Percentiles rank a stretch among this genome's conserved stretches.
Evolutionary conservation across 2,888 invertebrate species (phyloP).

Genomic region (Cephus pulcher): DNA sequence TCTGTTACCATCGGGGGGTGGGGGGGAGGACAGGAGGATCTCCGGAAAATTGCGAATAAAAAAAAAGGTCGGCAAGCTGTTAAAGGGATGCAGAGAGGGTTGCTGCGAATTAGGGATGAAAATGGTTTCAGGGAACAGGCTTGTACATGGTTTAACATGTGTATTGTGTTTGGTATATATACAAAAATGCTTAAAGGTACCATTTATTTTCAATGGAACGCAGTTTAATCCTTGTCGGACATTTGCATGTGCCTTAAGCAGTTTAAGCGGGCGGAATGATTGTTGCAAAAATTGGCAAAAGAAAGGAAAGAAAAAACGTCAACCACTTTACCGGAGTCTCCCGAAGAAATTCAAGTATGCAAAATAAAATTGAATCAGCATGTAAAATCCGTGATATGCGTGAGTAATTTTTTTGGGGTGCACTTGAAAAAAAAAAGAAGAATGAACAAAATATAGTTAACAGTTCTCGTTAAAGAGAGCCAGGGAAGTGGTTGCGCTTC

Average conservation of each 20-base stretch:
- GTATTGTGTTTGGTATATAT: background rate
- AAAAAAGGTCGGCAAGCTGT: background rate
- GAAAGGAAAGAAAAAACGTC: conserved; percentile 22
- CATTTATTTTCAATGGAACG: background rate
- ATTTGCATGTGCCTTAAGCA: background rate
- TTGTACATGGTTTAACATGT: background rate
- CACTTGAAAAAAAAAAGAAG: conserved; percentile 15
- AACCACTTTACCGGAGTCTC: background rate
- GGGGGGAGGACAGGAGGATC: background rate
- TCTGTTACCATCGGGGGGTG: background rate
- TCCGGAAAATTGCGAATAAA: background rate
- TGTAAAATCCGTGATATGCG: background rate
- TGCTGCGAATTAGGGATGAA: background rate
- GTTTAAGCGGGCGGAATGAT: background rate
- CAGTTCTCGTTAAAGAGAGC: background rate
- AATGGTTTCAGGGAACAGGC: background rate
- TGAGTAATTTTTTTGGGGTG: background rate
- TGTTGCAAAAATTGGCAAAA: background rate
- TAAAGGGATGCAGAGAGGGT: background rate
- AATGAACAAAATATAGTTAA: conserved; percentile 3
- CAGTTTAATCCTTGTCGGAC: background rate
- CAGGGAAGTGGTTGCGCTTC: no score
- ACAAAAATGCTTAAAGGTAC: background rate
- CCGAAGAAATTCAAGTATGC: background rate
- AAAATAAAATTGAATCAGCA: background rate